These are phyloP conservation scores for Chelonoidis abingdonii DNA, from an alignment of 2,113 vertebrate genomes.

Conservation along the genomic window DNA sequence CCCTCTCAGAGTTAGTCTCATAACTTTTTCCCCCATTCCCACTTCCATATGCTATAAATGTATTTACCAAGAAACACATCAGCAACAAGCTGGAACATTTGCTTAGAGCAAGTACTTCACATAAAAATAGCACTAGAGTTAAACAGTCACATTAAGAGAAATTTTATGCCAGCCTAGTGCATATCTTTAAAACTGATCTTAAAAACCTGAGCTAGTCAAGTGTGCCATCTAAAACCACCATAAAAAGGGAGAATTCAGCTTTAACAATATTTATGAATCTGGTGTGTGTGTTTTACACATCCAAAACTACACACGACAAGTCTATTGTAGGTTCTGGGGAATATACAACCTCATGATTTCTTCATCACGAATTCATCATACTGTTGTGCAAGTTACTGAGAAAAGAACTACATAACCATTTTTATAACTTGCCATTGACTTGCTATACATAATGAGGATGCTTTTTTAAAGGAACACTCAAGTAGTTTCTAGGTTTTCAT, in stretches of 20 bases:
- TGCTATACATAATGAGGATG: background rate
- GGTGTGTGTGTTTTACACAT: background rate
- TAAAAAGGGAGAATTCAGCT: background rate
- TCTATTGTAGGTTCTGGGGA: background rate
- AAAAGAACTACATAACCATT: background rate
- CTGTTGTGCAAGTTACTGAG: background rate
- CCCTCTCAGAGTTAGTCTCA: background rate
- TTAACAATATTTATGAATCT: slow-evolving; percentile 1
- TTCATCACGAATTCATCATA: background rate
- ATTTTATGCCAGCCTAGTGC: background rate
- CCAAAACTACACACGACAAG: background rate
- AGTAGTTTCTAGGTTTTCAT: background rate
- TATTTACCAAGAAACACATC: background rate
- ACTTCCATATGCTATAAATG: rapidly evolving
- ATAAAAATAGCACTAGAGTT: background rate
- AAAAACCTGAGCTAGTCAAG: slow-evolving; percentile 2
- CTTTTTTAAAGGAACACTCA: background rate
- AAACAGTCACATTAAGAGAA: background rate
- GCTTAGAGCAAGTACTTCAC: background rate
- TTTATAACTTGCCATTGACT: background rate
- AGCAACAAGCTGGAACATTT: background rate
- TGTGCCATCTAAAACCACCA: background rate
- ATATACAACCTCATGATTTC: background rate
- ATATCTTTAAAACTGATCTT: background rate
- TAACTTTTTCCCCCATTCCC: too few relatives aligned